These are phyloP conservation scores for Campylomormyrus numenius DNA, from an alignment of 2,113 vertebrate species.

Conservation along the genomic window DNA sequence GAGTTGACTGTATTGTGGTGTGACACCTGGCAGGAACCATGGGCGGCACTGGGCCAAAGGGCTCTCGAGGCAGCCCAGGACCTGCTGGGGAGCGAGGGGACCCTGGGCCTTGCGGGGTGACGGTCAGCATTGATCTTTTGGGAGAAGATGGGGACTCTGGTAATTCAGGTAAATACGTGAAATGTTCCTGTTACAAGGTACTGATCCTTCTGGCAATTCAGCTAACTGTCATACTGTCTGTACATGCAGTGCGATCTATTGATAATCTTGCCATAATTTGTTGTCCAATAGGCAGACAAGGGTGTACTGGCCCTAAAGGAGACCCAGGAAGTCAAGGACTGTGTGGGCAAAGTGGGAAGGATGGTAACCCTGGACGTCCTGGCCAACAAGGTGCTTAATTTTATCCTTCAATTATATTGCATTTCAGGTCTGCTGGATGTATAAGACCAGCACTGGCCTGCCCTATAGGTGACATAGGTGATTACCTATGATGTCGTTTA, in stretches of 20 bases:
- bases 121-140: background rate
- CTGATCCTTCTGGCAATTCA: slow-evolving; percentile 2
- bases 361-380: slow-evolving; percentile 33
- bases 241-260: background rate
- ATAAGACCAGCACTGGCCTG: background rate
- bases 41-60: background rate
- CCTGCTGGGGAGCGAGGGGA: slow-evolving; percentile 43
- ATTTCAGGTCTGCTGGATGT: background rate
- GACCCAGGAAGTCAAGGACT: slow-evolving; percentile 36
- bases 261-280: background rate
- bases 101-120: slow-evolving; percentile 7
- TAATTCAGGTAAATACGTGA: slow-evolving; percentile 34
- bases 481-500: background rate
- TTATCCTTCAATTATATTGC: background rate
- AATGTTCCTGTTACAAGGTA: background rate
- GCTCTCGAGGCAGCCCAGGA: slow-evolving; percentile 14
- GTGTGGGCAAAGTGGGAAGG: slow-evolving; percentile 32
- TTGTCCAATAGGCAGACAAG: slow-evolving; percentile 22
- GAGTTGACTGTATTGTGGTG: background rate
- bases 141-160: slow-evolving; percentile 31
- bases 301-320: slow-evolving; percentile 40
- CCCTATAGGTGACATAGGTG: background rate
- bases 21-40: background rate
- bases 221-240: background rate
- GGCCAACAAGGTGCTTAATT: slow-evolving; percentile 49